These are phyloP conservation scores for Crotalus tigris DNA, from an alignment of 2,113 vertebrate genomes.

Conservation along the genomic window DNA sequence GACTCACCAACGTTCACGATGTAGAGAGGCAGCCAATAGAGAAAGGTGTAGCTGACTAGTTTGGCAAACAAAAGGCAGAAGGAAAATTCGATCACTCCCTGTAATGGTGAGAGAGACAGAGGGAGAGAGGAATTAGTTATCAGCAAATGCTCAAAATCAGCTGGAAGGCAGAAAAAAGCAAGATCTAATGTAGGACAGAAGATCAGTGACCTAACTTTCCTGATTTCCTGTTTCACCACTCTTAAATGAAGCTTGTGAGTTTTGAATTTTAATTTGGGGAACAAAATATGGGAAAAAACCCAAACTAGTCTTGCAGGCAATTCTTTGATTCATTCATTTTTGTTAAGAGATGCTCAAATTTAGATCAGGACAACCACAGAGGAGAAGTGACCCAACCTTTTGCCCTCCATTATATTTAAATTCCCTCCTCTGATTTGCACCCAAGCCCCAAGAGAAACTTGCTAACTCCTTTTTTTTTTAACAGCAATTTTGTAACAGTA, in stretches of 20 bases:
- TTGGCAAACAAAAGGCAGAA: conserved; percentile 96
- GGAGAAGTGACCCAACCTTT: neutral
- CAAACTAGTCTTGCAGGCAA: neutral
- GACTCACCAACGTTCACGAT: conserved; percentile 90
- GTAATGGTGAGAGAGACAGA: conserved; percentile 9
- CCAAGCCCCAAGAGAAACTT: too few species aligned
- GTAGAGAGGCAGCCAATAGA: conserved; percentile 97
- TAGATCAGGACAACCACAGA: neutral
- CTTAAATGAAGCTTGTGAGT: neutral
- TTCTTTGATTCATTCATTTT: neutral
- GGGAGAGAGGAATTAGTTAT: neutral
- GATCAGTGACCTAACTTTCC: too few species aligned
- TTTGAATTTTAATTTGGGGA: neutral
- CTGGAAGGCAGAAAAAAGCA: neutral
- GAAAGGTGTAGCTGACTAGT: conserved; percentile 97
- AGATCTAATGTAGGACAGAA: neutral
- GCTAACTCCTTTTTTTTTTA: neutral
- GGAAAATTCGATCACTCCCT: conserved; percentile 96
- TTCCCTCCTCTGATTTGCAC: neutral
- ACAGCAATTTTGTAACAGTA: too few species aligned
- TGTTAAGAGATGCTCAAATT: neutral
- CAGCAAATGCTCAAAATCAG: neutral
- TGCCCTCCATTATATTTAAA: neutral
- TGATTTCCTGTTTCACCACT: accelerated
- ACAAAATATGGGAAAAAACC: neutral